phyloP scores from a whole-genome alignment of 2,888 invertebrate species.

The Megalurothrips usitatus region DNA sequence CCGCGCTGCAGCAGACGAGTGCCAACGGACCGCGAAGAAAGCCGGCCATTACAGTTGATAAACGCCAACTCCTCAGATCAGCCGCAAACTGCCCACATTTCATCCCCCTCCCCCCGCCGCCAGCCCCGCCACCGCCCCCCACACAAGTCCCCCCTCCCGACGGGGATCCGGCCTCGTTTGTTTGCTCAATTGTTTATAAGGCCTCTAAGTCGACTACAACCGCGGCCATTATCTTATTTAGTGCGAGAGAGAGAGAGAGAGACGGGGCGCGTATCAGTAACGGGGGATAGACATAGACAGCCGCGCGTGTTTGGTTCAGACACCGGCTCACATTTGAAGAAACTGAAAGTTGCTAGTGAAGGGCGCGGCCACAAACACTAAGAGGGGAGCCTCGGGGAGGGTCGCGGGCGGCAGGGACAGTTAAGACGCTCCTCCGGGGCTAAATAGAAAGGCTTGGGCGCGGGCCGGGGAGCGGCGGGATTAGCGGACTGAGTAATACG shows the following conservation, averaged over 20 bases:
- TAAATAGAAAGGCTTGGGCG: too few relatives aligned
- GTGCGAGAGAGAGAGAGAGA: too few relatives aligned
- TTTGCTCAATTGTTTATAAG: conserved; percentile 18
- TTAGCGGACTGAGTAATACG: too few relatives aligned
- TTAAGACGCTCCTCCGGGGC: background rate
- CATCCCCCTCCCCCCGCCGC: background rate
- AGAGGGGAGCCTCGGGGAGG: background rate
- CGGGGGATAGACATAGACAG: background rate
- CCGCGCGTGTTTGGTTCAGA: too few relatives aligned
- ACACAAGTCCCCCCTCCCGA: background rate
- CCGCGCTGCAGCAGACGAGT: background rate
- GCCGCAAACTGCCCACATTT: conserved; percentile 19
- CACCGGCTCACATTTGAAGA: too few relatives aligned
- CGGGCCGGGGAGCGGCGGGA: too few relatives aligned
- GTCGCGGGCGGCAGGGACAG: background rate
- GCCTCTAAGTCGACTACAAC: background rate
- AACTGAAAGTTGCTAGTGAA: too few relatives aligned
- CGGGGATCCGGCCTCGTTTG: background rate
- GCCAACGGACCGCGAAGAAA: background rate
- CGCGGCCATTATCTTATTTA: conserved; percentile 12
- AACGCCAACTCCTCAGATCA: conserved; percentile 14
- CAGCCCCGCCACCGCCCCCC: background rate
- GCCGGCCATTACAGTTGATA: conserved; percentile 20
- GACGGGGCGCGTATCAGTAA: too few relatives aligned
- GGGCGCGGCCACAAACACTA: too few relatives aligned